Evolutionary conservation across 2,888 invertebrate genomes (phyloP), one percentile per base, ranked within the genome.

Genomic region (Catocala sponsa): DNA sequence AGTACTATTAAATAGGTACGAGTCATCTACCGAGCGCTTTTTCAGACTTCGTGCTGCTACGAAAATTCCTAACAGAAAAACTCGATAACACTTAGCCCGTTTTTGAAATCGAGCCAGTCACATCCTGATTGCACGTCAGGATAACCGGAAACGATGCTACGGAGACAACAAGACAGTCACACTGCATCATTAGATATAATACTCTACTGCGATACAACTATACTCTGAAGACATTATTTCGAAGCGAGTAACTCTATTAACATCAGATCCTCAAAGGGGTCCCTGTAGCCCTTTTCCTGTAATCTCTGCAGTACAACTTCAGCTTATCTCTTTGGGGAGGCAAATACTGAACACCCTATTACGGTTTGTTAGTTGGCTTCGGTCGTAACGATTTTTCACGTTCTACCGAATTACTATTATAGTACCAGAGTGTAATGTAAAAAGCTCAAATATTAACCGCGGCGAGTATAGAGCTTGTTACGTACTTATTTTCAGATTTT

Each of bases 301-400:
- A 59, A 59, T 63, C 52, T 48, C 46, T 48, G 51, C 25, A 42
- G 43, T 55, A 54, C 47, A 59, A 44, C 47, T 48, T 48, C 35
- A 33, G 42, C n/a, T 58, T 72, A 72, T 62, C 53, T 62, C 12
- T n/a, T 15, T 9, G 52, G 25, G 38, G 47, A 42, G 25, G 38
- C 33, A 53, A 61, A 41, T 57, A 35, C 42, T 59, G 48, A 50
- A 38, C 46, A 35, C 10, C 11, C 49, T 53, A 41, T 62, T 51
- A 43, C 13, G 47, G 49, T 52, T 55, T 46, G 47, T 59, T 57
- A 59, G 57, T 52, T 56, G 59, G 48, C 38, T 13, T 15, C 35
- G n/a, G n/a, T 42, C 35, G 32, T 32, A 48, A 49, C n/a, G 25
- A 35, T 47, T 43, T 33, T 5, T 60, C 59, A 62, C 55, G 52